These are phyloP conservation scores for Darevskia mixta DNA, from an alignment of 2,797 vertebrate species.

Conservation along the genomic window DNA sequence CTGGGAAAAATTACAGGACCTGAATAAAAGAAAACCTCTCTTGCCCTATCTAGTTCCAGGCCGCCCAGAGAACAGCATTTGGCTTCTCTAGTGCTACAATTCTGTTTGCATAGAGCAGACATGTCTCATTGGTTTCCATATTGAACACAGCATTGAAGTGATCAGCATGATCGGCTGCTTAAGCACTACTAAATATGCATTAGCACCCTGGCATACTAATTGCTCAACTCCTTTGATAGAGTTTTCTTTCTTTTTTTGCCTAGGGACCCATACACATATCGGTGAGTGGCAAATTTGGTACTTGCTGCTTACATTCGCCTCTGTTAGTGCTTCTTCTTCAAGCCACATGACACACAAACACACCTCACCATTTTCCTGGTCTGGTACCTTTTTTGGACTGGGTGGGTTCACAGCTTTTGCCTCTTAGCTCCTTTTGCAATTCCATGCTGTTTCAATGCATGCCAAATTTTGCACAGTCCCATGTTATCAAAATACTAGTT, in stretches of 20 bases:
- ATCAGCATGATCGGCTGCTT: conserved; percentile 7
- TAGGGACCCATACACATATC: neutral
- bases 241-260: neutral
- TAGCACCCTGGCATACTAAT: conserved; percentile 8
- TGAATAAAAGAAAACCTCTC: neutral
- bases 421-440: neutral
- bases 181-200: conserved; percentile 17
- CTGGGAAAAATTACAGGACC: neutral
- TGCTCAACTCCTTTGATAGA: neutral
- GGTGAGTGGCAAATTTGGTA: neutral
- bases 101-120: conserved; percentile 11
- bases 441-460: neutral
- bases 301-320: neutral
- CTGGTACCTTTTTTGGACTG: neutral
- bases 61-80: neutral
- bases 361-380: neutral
- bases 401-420: too few species aligned
- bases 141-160: conserved; percentile 4
- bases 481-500: neutral
- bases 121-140: conserved; percentile 19
- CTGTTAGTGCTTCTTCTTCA: neutral
- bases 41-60: neutral
- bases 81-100: neutral
- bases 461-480: neutral
- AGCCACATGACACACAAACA: neutral